A percentile compares a stretch with the other conserved stretches of the same genome.
These are phyloP conservation scores for Mormyrus proboscirostris DNA, from an alignment of 2,797 vertebrate genomes.

Conservation along the genomic window DNA sequence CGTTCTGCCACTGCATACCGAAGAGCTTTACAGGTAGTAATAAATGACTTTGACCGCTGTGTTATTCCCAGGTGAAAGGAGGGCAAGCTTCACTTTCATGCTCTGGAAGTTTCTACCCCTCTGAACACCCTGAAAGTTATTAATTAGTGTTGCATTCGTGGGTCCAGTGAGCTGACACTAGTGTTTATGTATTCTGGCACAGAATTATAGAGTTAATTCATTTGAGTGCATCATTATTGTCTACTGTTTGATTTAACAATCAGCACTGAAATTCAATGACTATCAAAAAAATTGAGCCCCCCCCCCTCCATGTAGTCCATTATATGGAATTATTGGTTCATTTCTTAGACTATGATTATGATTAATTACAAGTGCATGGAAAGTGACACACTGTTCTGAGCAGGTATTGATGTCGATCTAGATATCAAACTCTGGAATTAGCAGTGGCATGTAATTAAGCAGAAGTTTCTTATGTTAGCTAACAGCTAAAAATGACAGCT, in stretches of 20 bases:
- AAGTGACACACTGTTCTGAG: not conserved
- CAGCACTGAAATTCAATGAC: slow-evolving; percentile 1
- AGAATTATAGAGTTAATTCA: slow-evolving; percentile 20
- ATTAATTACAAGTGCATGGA: not conserved
- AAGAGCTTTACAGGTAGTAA: slow-evolving; percentile 6
- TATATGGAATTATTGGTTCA: not conserved
- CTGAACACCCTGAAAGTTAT: slow-evolving; percentile 24
- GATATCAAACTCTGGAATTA: not conserved
- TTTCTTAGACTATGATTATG: not conserved
- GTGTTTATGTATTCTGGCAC: slow-evolving; percentile 19
- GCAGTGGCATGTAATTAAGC: not conserved
- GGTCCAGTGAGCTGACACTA: slow-evolving; percentile 23
- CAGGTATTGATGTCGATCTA: not conserved
- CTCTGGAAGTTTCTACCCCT: slow-evolving; percentile 25
- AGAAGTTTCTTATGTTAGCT: not conserved
- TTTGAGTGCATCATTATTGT: not conserved
- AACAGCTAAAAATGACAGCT: not conserved
- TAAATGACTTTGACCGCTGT: slow-evolving; percentile 22
- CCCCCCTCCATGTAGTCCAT: not conserved
- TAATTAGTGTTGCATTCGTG: not conserved
- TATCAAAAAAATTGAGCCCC: not conserved
- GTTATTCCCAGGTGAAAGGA: slow-evolving; percentile 26
- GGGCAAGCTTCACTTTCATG: slow-evolving; percentile 24
- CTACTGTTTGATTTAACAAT: not conserved
- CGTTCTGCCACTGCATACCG: slow-evolving; percentile 2